phyloP scores from a whole-genome alignment of 1,140 invertebrate species.

The Megalonaias nervosa region DNA sequence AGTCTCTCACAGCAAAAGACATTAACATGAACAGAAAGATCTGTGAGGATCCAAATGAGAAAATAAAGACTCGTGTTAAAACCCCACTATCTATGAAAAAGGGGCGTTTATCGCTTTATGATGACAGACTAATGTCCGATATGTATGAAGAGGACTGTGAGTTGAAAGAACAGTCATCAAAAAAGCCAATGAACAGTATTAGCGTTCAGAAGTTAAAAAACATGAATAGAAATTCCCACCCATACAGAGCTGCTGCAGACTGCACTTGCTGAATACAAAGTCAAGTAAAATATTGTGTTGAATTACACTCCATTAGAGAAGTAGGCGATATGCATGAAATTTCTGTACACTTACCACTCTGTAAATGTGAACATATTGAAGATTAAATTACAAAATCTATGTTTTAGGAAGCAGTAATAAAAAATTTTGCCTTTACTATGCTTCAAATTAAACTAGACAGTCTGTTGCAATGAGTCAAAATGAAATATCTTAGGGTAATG shows the following conservation, averaged over 20 bases:
- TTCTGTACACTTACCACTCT: too few relatives aligned
- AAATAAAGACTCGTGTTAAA: conserved; percentile 84
- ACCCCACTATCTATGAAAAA: conserved; percentile 86
- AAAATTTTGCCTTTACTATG: too few relatives aligned
- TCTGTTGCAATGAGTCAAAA: too few relatives aligned
- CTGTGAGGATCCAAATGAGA: conserved; percentile 36
- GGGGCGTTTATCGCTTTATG: conserved; percentile 84
- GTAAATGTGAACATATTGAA: too few relatives aligned
- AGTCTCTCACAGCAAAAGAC: conserved; percentile 15
- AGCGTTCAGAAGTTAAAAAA: conserved; percentile 43
- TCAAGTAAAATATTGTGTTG: too few relatives aligned
- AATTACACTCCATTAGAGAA: too few relatives aligned
- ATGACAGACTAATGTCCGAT: conserved; percentile 86
- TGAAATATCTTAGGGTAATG: too few relatives aligned
- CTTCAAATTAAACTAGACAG: too few relatives aligned
- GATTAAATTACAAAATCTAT: too few relatives aligned
- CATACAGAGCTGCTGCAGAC: conserved; percentile 12
- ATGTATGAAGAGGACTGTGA: conserved; percentile 22
- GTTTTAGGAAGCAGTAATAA: too few relatives aligned
- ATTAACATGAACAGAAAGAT: conserved; percentile 24
- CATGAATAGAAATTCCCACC: conserved; percentile 17
- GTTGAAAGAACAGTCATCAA: conserved; percentile 1
- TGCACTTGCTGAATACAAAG: conserved; percentile 15
- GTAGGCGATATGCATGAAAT: too few relatives aligned
- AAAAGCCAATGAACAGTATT: conserved; percentile 34